Conservation (phyloP, 2,888 invertebrate genomes). For the Xestia sexstrigata region DNA sequence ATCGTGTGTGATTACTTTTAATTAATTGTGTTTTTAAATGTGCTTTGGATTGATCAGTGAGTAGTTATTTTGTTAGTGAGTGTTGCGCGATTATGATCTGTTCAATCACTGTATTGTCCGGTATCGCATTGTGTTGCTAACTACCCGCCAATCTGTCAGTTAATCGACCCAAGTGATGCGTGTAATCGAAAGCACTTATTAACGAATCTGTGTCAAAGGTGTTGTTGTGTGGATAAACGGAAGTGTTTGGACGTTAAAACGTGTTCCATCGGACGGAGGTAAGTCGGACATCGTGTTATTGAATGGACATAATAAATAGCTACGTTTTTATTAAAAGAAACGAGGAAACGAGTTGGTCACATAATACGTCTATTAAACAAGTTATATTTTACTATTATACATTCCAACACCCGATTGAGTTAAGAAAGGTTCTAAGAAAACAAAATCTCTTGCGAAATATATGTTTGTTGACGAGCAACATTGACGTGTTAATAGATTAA, state of each 20-base stretch:
- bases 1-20: conserved; percentile 49
- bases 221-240: conserved; percentile 72
- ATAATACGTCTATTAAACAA: conserved; percentile 43
- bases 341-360: conserved; percentile 44
- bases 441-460: conserved; percentile 14
- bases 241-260: conserved; percentile 70
- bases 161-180: conserved; percentile 65
- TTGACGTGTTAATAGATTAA: background rate
- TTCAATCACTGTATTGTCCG: conserved; percentile 67
- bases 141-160: conserved; percentile 70
- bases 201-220: conserved; percentile 68
- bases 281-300: conserved; percentile 62
- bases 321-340: conserved; percentile 38
- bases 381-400: conserved; percentile 33
- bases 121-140: conserved; percentile 65
- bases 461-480: background rate
- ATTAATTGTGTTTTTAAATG: conserved; percentile 54
- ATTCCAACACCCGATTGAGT: conserved; percentile 14
- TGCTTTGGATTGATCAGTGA: conserved; percentile 50
- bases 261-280: conserved; percentile 68
- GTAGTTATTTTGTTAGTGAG: conserved; percentile 44
- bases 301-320: conserved; percentile 52
- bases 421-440: conserved; percentile 6
- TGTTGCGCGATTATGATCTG: conserved; percentile 65
- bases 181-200: conserved; percentile 70